Conservation (phyloP, 2,113 vertebrate genomes). For the Paraplagusia blochii region DNA sequence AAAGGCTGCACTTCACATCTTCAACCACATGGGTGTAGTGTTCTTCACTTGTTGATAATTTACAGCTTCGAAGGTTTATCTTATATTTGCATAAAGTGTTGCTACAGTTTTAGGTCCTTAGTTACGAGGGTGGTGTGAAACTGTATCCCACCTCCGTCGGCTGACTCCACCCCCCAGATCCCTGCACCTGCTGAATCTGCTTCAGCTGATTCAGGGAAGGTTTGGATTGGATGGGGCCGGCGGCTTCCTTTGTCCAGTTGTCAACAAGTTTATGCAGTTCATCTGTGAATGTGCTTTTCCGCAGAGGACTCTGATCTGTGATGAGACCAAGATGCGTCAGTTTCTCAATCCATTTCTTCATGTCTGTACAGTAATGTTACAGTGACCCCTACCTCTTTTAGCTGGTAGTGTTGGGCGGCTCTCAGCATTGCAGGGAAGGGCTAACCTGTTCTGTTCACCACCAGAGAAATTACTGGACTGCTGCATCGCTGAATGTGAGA, state of each 20-base stretch:
- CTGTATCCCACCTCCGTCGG: conserved; percentile 74
- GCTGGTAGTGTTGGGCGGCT: conserved; percentile 35
- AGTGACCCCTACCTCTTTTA: conserved; percentile 54
- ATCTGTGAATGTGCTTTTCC: conserved; percentile 89
- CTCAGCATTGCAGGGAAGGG: conserved; percentile 50
- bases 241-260: conserved; percentile 87
- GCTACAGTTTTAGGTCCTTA: neutral
- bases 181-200: conserved; percentile 86
- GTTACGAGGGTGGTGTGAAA: neutral
- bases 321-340: conserved; percentile 4
- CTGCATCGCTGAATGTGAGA: conserved; percentile 62
- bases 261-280: conserved; percentile 91
- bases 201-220: conserved; percentile 92
- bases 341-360: neutral
- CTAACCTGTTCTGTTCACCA: conserved; percentile 58
- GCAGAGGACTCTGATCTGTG: conserved; percentile 71
- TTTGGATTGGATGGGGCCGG: conserved; percentile 74
- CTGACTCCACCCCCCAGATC: conserved; percentile 81
- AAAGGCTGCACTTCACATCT: no score
- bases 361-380: neutral
- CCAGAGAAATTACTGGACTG: conserved; percentile 69
- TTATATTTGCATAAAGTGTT: no score
- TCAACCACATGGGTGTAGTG: no score
- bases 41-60: no score
- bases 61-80: no score